These are phyloP conservation scores for Gobio gobio DNA, from an alignment of 2,113 vertebrate genomes.

Conservation along the genomic window DNA sequence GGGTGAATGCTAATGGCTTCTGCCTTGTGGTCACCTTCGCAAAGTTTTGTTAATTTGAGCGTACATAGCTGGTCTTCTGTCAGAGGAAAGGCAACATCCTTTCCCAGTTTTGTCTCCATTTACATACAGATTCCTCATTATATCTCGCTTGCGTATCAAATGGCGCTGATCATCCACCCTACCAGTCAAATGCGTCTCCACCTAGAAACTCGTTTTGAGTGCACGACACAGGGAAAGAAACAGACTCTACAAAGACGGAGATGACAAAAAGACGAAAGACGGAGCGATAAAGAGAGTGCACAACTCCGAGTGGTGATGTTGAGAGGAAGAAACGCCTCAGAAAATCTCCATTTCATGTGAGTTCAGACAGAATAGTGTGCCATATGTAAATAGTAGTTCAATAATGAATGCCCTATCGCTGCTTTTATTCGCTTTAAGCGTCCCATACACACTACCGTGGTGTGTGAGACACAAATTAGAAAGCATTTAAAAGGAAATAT, in stretches of 20 bases:
- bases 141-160: conserved; percentile 5
- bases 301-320: conserved; percentile 46
- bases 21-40: conserved; percentile 22
- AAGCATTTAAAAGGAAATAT: conserved; percentile 82
- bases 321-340: conserved; percentile 62
- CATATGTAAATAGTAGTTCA: conserved; percentile 80
- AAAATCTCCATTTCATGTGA: conserved; percentile 73
- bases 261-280: conserved; percentile 31
- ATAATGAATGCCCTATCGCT: conserved; percentile 79
- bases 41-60: neutral
- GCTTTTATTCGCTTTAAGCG: conserved; percentile 82
- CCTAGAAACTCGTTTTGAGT: neutral
- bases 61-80: neutral
- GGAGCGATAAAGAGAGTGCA: conserved; percentile 48
- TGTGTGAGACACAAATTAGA: conserved; percentile 79
- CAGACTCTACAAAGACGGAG: conserved; percentile 4
- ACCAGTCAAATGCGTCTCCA: neutral
- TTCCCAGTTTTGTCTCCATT: neutral
- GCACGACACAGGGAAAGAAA: neutral
- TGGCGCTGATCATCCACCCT: neutral
- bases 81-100: neutral
- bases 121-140: neutral
- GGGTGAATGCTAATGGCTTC: conserved; percentile 64
- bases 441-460: conserved; percentile 20
- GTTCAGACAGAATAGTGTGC: conserved; percentile 77